These are phyloP conservation scores for Oncorhynchus mykiss DNA, from an alignment of 2,113 vertebrate species.

Conservation along the genomic window DNA sequence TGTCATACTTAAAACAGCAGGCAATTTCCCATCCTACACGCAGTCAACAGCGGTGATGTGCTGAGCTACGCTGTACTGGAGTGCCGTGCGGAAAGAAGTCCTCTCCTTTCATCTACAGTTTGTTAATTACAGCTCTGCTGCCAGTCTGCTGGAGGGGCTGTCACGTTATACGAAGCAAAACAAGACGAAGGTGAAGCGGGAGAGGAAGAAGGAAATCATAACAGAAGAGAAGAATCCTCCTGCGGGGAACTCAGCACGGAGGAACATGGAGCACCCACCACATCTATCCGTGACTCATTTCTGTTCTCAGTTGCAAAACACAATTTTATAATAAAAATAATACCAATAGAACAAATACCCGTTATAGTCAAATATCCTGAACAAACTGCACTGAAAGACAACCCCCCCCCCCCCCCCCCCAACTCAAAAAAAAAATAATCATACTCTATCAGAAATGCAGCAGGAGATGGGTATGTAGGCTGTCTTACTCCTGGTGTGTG, in stretches of 20 bases:
- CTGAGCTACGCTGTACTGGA: not conserved
- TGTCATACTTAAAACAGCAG: too few species aligned
- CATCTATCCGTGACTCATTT: not conserved
- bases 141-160: slow-evolving; percentile 47
- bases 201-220: slow-evolving; percentile 47
- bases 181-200: slow-evolving; percentile 29
- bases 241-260: slow-evolving; percentile 37
- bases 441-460: too few species aligned
- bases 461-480: not conserved
- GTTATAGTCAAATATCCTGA: too few species aligned
- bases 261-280: slow-evolving; percentile 27
- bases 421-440: too few species aligned
- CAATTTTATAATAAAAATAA: not conserved
- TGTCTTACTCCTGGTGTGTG: slow-evolving; percentile 84
- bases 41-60: not conserved
- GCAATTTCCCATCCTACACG: too few species aligned
- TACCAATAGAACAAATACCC: not conserved
- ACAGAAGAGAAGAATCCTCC: slow-evolving; percentile 60
- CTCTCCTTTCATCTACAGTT: slow-evolving; percentile 39
- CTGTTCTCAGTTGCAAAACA: too few species aligned
- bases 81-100: slow-evolving; percentile 25
- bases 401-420: too few species aligned
- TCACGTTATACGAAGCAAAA: slow-evolving; percentile 47
- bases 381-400: too few species aligned
- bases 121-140: slow-evolving; percentile 52